phyloP scores from a whole-genome alignment of 2,888 invertebrate genomes.

The Lapara coniferarum region DNA sequence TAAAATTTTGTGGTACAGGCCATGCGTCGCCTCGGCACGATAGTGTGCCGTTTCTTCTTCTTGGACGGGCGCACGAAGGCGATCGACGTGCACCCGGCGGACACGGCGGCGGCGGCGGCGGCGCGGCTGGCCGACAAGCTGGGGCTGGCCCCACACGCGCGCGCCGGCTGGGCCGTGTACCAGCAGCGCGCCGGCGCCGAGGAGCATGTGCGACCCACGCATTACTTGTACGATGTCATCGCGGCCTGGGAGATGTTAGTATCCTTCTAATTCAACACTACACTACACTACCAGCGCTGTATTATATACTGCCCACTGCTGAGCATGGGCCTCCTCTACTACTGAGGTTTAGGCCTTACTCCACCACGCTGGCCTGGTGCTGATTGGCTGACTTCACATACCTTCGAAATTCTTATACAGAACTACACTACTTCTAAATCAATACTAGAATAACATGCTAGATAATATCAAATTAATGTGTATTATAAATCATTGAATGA shows the following conservation, averaged over 20 bases:
- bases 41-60: constrained; percentile 97
- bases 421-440: too few relatives aligned
- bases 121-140: constrained; percentile 94
- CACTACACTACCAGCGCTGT: too few relatives aligned
- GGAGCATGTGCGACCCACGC: constrained; percentile 95
- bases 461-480: too few relatives aligned
- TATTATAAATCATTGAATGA: too few relatives aligned
- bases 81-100: constrained; percentile 96
- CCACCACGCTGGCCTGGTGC: too few relatives aligned
- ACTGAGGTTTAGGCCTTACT: too few relatives aligned
- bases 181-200: constrained; percentile 94
- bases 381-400: too few relatives aligned
- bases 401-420: too few relatives aligned
- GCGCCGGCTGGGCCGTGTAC: constrained; percentile 98
- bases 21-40: constrained; percentile 94
- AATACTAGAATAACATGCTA: too few relatives aligned
- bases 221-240: constrained; percentile 96
- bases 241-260: constrained; percentile 96
- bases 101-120: constrained; percentile 96
- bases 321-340: too few relatives aligned
- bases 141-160: constrained; percentile 86
- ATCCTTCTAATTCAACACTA: background rate
- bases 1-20: constrained; percentile 80
- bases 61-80: constrained; percentile 97
- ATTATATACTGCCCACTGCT: too few relatives aligned